phyloP scores from a whole-genome alignment of 2,113 vertebrate genomes.

The Campylorhamphus procurvoides region DNA sequence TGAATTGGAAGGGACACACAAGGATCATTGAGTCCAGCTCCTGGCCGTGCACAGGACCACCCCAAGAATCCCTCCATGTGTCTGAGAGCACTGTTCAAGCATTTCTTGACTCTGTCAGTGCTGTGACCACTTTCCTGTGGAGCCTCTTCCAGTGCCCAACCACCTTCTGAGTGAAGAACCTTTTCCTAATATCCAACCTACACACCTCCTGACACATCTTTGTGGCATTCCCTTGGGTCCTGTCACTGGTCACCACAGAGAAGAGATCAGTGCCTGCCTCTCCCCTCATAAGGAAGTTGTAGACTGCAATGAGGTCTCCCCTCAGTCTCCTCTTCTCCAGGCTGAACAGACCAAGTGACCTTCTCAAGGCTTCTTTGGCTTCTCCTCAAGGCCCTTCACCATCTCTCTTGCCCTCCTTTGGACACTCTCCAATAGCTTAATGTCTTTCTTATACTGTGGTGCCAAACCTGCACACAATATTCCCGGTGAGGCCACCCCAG shows the following conservation, averaged over 20 bases:
- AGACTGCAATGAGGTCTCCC: no score
- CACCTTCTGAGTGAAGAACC: neutral
- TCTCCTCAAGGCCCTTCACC: neutral
- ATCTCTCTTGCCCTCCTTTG: neutral
- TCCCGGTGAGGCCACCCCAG: rapidly evolving
- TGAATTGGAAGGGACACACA: neutral
- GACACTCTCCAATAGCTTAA: neutral
- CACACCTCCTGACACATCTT: neutral
- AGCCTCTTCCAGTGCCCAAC: neutral
- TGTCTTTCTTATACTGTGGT: neutral
- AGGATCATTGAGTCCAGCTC: neutral
- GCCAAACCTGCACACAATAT: neutral
- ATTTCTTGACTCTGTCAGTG: neutral
- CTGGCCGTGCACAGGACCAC: neutral
- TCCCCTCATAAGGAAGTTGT: neutral
- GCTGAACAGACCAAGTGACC: neutral
- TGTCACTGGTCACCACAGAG: neutral
- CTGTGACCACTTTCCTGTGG: neutral
- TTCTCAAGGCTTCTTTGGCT: rapidly evolving
- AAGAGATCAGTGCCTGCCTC: neutral
- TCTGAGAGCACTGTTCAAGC: neutral
- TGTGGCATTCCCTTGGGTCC: rapidly evolving
- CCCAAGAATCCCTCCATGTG: neutral
- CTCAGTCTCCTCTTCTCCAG: neutral
- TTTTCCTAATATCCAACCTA: neutral